Conservation (phyloP, 2,113 vertebrate genomes). For the Tupaia tana region DNA sequence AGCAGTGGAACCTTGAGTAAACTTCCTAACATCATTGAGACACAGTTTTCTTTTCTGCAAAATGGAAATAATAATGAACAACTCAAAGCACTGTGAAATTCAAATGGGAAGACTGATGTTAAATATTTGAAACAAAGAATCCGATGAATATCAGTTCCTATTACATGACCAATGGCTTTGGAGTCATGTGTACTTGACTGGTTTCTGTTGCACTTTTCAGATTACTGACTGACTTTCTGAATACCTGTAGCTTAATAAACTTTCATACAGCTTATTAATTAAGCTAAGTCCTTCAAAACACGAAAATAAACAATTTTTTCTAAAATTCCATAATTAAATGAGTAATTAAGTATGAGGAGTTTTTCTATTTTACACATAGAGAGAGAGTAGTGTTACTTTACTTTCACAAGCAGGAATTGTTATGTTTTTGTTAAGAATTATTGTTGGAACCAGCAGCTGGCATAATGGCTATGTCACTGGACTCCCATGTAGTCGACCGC, state of each 20-base stretch:
- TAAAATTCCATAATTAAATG: conserved; percentile 27
- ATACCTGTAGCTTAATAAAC: background rate
- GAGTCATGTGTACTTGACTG: background rate
- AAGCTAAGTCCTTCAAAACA: background rate
- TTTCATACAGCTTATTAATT: background rate
- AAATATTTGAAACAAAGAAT: background rate
- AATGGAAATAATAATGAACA: background rate
- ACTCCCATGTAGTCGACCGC: no score
- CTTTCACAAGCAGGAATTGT: conserved; percentile 5
- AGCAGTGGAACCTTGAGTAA: background rate
- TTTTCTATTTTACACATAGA: conserved; percentile 40
- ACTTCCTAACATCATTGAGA: background rate
- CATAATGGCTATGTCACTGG: no score
- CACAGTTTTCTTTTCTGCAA: background rate
- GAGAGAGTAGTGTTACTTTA: background rate
- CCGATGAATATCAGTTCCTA: background rate
- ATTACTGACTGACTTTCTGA: conserved; percentile 22
- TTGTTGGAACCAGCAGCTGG: no score
- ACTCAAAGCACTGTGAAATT: background rate
- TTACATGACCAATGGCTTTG: background rate
- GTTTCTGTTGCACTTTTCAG: background rate
- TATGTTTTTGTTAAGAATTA: background rate
- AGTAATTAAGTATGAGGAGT: background rate
- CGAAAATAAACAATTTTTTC: background rate
- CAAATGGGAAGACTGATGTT: background rate